Evolutionary conservation across 2,888 invertebrate species (phyloP).

Genomic region (Mythimna albipuncta): DNA sequence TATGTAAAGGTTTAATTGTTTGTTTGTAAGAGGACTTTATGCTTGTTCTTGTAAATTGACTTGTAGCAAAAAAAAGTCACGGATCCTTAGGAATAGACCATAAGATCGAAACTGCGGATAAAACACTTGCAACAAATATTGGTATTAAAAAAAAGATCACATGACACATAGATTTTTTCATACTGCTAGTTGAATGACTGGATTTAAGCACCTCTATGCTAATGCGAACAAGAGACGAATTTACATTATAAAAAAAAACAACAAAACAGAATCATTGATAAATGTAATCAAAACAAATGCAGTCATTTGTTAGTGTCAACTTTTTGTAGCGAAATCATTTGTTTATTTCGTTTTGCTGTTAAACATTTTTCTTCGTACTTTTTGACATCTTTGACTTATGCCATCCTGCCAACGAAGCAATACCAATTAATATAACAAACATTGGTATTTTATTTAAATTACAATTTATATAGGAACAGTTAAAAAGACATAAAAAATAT

Average conservation of each 20-base stretch:
- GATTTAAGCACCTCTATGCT: neutral
- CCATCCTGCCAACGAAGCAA: slow-evolving; percentile 19
- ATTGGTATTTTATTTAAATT: slow-evolving; percentile 2
- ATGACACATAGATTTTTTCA: neutral
- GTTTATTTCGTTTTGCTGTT: slow-evolving; percentile 20
- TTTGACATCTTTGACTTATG: slow-evolving; percentile 24
- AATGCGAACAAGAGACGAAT: neutral
- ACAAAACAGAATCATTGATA: slow-evolving; percentile 22
- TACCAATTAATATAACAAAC: slow-evolving; percentile 21
- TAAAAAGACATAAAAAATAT: slow-evolving; percentile 1
- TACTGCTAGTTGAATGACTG: neutral
- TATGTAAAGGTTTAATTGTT: too few relatives aligned
- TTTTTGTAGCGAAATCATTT: slow-evolving; percentile 48
- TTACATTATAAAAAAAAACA: slow-evolving; percentile 7
- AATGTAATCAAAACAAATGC: slow-evolving; percentile 42
- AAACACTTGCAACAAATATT: neutral
- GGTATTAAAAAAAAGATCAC: neutral
- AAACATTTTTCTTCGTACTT: slow-evolving; percentile 9
- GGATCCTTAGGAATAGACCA: neutral
- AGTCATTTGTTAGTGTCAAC: slow-evolving; percentile 33
- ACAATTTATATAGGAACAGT: slow-evolving; percentile 36
- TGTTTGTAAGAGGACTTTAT: too few relatives aligned
- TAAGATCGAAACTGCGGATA: neutral
- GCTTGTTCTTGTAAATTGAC: too few relatives aligned
- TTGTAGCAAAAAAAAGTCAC: neutral